A percentile compares a stretch with the other conserved stretches of the same genome.
phyloP scores from a whole-genome alignment of 37 sponge, comb jelly and placozoan species.

The Spongia lamella region DNA sequence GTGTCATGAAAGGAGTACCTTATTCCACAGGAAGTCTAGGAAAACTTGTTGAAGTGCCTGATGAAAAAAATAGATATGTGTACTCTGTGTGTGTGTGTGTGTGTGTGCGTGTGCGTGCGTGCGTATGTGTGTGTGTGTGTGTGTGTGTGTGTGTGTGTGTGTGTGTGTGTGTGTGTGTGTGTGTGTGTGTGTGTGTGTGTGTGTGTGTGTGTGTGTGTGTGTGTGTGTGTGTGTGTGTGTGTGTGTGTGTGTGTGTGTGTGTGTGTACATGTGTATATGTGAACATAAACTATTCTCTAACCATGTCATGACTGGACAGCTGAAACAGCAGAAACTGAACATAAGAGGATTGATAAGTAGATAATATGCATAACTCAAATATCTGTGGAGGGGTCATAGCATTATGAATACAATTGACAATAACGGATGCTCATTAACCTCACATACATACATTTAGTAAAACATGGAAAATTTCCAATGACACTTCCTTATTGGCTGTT shows the following conservation, averaged over 20 bases:
- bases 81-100: no score
- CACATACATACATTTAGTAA: background rate
- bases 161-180: no score
- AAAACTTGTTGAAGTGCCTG: conserved; percentile 56
- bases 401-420: background rate
- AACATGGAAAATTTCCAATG: background rate
- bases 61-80: background rate
- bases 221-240: no score
- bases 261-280: background rate
- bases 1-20: conserved; percentile 23
- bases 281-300: background rate
- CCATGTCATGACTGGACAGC: conserved; percentile 57
- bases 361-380: conserved; percentile 57
- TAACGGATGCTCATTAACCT: background rate
- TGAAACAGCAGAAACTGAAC: conserved; percentile 83
- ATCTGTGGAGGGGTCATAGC: conserved; percentile 46
- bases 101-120: no score
- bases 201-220: no score
- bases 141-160: no score
- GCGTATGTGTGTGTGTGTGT: no score
- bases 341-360: conserved; percentile 75
- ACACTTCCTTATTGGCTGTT: background rate
- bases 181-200: no score
- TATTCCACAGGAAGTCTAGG: conserved; percentile 66
- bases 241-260: background rate